These are phyloP conservation scores for Ptychoptera contaminata DNA, from an alignment of 2,888 invertebrate genomes.

Conservation along the genomic window DNA sequence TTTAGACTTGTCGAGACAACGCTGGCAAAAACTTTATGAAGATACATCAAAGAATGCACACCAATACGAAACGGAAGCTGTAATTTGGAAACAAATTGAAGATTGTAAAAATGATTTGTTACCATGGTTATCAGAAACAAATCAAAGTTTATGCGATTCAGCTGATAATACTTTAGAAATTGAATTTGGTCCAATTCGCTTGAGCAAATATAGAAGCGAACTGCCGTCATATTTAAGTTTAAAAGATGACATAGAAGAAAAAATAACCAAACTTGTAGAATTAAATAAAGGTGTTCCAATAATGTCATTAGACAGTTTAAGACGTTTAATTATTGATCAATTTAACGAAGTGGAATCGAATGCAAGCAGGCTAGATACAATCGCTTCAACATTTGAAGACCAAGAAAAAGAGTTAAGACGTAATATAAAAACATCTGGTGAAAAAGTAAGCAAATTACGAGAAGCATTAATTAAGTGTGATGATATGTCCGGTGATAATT, in stretches of 20 bases:
- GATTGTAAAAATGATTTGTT: slow-evolving; percentile 69
- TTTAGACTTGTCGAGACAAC: slow-evolving; percentile 42
- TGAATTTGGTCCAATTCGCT: slow-evolving; percentile 58
- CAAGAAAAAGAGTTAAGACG: slow-evolving; percentile 57
- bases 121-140: slow-evolving; percentile 72
- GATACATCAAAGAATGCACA: slow-evolving; percentile 57
- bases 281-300: slow-evolving; percentile 56
- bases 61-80: slow-evolving; percentile 70
- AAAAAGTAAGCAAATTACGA: slow-evolving; percentile 53
- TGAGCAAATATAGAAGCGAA: slow-evolving; percentile 75
- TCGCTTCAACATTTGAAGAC: slow-evolving; percentile 56
- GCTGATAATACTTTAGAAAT: slow-evolving; percentile 64
- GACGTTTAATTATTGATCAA: slow-evolving; percentile 52
- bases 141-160: slow-evolving; percentile 57
- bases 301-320: slow-evolving; percentile 47
- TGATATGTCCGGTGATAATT: slow-evolving; percentile 75
- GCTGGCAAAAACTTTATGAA: slow-evolving; percentile 57
- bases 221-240: slow-evolving; percentile 61
- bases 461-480: slow-evolving; percentile 80
- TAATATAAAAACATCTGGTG: slow-evolving; percentile 53
- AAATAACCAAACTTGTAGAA: slow-evolving; percentile 63
- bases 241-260: slow-evolving; percentile 60
- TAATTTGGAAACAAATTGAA: slow-evolving; percentile 88
- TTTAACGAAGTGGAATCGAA: slow-evolving; percentile 58
- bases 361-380: slow-evolving; percentile 56